phyloP scores from a whole-genome alignment of 2,797 vertebrate species.

The Etheostoma nigrum region DNA sequence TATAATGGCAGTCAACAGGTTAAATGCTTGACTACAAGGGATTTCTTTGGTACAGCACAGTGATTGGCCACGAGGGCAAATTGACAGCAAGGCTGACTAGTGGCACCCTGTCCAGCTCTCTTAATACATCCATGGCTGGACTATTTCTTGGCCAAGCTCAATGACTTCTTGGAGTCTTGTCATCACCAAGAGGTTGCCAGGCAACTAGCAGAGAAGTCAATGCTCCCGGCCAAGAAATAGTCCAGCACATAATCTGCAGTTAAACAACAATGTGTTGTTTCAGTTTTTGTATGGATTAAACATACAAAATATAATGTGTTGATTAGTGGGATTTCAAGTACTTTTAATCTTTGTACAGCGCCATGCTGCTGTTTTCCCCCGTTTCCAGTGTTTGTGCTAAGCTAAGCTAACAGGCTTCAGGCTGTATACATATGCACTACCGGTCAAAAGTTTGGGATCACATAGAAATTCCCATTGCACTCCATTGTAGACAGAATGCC shows the following conservation, averaged over 20 bases:
- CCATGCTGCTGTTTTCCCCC: not conserved
- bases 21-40: too few species aligned
- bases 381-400: not conserved
- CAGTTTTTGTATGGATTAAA: too few species aligned
- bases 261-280: not conserved
- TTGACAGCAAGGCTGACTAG: not conserved
- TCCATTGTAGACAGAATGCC: too few species aligned
- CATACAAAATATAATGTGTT: too few species aligned
- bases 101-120: not conserved
- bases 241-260: not conserved
- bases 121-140: not conserved
- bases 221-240: not conserved
- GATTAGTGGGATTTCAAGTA: not conserved
- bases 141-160: not conserved
- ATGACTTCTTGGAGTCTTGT: conserved; percentile 14
- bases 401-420: not conserved
- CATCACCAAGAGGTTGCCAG: not conserved
- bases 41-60: not conserved
- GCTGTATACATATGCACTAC: not conserved
- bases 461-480: too few species aligned
- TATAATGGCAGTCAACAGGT: too few species aligned
- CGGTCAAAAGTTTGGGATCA: too few species aligned
- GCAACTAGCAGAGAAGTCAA: not conserved
- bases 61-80: not conserved
- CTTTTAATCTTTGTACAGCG: not conserved